Percentiles rank a stretch among this genome's conserved stretches.
These are phyloP conservation scores for Tretioscincus oriximinensis DNA, from an alignment of 2,113 vertebrate genomes.

Conservation along the genomic window DNA sequence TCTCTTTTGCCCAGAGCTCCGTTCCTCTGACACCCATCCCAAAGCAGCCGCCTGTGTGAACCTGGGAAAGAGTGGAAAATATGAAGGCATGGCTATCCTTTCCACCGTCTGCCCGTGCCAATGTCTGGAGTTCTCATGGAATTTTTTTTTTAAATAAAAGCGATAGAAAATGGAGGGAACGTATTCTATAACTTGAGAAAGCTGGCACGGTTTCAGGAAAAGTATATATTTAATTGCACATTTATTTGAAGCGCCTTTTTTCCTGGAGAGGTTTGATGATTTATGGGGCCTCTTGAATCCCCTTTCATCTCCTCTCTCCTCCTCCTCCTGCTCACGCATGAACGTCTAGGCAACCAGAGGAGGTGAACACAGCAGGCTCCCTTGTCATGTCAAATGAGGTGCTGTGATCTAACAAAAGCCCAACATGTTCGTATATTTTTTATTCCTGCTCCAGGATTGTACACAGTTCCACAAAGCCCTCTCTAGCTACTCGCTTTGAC, in stretches of 20 bases:
- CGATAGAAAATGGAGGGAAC: not conserved
- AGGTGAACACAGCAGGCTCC: conserved; percentile 66
- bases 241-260: conserved; percentile 45
- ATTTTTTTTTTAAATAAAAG: not conserved
- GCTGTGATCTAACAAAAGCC: conserved; percentile 69
- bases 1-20: not conserved
- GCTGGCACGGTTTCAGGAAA: not conserved
- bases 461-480: conserved; percentile 29
- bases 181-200: not conserved
- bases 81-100: conserved; percentile 46
- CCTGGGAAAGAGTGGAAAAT: not conserved
- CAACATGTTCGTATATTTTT: conserved; percentile 74
- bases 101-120: conserved; percentile 15
- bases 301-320: conserved; percentile 16
- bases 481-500: no score
- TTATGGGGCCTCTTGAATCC: conserved; percentile 30
- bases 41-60: conserved; percentile 47
- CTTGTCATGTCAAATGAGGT: conserved; percentile 74
- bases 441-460: conserved; percentile 62
- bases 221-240: not conserved
- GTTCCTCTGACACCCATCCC: conserved; percentile 58
- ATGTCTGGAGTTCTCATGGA: conserved; percentile 28
- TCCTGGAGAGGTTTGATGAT: conserved; percentile 41
- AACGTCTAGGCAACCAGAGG: conserved; percentile 57
- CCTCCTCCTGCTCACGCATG: conserved; percentile 38